Evolutionary conservation across 2,888 invertebrate genomes (phyloP), one percentile per base, ranked within the genome.

Genomic region (Allygus modestus): DNA sequence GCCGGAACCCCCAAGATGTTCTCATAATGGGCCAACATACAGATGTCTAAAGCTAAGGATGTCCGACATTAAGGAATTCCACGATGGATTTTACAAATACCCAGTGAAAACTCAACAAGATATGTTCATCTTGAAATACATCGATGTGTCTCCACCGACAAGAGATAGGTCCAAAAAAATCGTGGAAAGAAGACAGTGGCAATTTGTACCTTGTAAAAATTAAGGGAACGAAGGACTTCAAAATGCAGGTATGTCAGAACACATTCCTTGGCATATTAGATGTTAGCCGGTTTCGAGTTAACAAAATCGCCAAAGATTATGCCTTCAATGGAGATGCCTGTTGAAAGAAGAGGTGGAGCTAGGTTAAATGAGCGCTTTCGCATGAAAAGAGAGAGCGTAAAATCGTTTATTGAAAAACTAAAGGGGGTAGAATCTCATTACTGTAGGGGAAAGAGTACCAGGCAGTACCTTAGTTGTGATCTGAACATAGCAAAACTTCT

Each of bases 241-340:
- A 83, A 83, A 41, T 83, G 23, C 82, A 83, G 61, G 82, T 82
- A 43, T 83, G 82, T 83, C 58, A 46, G 71, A 83, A 83, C 33
- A 71, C 82, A 43, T 83, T 71, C 31, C 51, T 83, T 11, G 69
- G 31, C 37, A 71, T 83, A 41, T 83, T 71, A 83, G 46, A 69
- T 69, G 51, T 83, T 26, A 71, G 43, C 33, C 65, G 71, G 71
- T 41, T 71, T 71, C 20, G 82, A 41, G 82, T 71, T 43, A 69
- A 71, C 26, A 83, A 46, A 46, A 83, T 71, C 33, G 82, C 43
- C 17, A 83, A 71, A 58, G 69, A 83, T 31, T 83, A 83, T 37
- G 20, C 46, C 31, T 20, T 71, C 26, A 83, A 33, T 41, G 69
- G 82, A 41, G 69, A 69, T 69, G 82, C 71, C 82, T 83, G n/a